phyloP scores from a whole-genome alignment of 37 sponge, comb jelly and placozoan species.

The Geodia barretti region DNA sequence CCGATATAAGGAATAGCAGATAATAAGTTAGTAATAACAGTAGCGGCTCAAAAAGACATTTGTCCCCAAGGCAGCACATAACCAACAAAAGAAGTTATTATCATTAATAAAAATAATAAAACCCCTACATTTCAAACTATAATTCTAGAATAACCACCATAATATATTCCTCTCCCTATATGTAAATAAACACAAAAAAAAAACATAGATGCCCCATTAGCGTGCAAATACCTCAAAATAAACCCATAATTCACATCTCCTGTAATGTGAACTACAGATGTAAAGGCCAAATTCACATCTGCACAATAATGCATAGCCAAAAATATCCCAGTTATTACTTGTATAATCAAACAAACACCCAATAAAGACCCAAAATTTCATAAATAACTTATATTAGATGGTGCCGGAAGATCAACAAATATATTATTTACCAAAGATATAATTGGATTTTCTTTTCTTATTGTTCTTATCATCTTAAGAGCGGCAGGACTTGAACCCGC shows the following conservation, averaged over 20 bases:
- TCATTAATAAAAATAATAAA: constrained; percentile 79
- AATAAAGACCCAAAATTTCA: constrained; percentile 86
- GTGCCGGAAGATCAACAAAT: constrained; percentile 62
- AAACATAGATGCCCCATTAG: constrained; percentile 84
- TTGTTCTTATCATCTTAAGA: constrained; percentile 41
- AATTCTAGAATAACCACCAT: constrained; percentile 61
- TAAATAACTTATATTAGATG: constrained; percentile 77
- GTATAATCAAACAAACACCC: constrained; percentile 63
- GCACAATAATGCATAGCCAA: constrained; percentile 87
- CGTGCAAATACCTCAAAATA: constrained; percentile 72
- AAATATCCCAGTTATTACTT: constrained; percentile 73
- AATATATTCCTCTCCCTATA: constrained; percentile 76
- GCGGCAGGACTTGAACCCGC: constrained; percentile 60
- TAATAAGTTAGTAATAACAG: constrained; percentile 81
- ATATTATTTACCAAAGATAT: constrained; percentile 56
- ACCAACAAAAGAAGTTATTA: constrained; percentile 78
- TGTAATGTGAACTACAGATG: constrained; percentile 64
- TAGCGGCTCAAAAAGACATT: constrained; percentile 87
- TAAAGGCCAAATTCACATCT: constrained; percentile 71
- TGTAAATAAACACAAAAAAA: constrained; percentile 86
- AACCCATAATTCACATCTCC: constrained; percentile 66
- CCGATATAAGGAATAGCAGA: constrained; percentile 86
- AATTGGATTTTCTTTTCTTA: constrained; percentile 54
- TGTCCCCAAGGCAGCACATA: constrained; percentile 85
- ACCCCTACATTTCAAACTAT: constrained; percentile 74